These are phyloP conservation scores for Nothura maculosa DNA, from an alignment of 2,797 vertebrate species.

Conservation along the genomic window DNA sequence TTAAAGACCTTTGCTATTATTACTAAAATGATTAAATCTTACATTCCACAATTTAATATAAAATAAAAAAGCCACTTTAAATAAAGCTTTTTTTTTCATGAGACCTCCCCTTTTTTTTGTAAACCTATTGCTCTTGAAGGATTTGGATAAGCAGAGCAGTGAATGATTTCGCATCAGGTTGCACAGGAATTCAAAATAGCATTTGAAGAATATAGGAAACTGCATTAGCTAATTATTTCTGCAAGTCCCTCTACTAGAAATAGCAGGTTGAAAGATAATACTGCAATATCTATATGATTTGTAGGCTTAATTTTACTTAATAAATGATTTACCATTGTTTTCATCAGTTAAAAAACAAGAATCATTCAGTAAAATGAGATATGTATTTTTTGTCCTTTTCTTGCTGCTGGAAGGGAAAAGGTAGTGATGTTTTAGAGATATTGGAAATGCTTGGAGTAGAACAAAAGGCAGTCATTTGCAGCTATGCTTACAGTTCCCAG, in stretches of 20 bases:
- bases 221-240: not conserved
- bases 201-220: not conserved
- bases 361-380: not conserved
- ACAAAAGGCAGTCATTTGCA: slow-evolving; percentile 15
- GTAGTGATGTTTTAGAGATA: slow-evolving; percentile 21
- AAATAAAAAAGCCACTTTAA: not conserved
- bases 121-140: not conserved
- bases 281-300: not conserved
- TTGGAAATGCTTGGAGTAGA: not conserved
- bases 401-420: slow-evolving; percentile 57
- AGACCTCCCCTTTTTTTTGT: not conserved
- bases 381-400: slow-evolving; percentile 22
- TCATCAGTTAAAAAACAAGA: slow-evolving; percentile 6
- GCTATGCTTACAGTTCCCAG: slow-evolving; percentile 2
- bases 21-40: not conserved
- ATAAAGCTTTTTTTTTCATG: not conserved
- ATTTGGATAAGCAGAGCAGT: not conserved
- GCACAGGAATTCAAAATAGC: not conserved
- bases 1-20: not conserved
- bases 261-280: not conserved
- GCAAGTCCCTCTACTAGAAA: not conserved
- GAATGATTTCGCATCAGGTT: slow-evolving; percentile 7
- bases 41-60: not conserved
- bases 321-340: slow-evolving; percentile 22
- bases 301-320: not conserved